Conservation (phyloP, 2,888 invertebrate genomes). For the Tipula unca region DNA sequence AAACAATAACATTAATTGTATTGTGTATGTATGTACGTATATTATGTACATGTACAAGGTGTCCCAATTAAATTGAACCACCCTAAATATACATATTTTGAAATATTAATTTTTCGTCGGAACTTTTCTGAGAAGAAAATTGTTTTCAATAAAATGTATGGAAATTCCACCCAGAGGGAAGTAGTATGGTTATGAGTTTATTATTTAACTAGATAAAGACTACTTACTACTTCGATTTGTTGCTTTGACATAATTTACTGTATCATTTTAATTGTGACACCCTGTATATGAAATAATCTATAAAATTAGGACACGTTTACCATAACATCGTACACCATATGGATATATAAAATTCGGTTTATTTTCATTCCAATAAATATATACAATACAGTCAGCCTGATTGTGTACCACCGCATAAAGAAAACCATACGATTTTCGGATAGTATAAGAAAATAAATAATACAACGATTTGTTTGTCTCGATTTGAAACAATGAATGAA, state of each 20-base stretch:
- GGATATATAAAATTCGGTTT: background rate
- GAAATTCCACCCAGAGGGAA: too few species aligned
- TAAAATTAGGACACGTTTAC: background rate
- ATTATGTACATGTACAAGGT: too few species aligned
- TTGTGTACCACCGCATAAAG: background rate
- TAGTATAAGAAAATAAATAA: background rate
- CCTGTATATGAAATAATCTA: background rate
- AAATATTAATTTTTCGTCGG: too few species aligned
- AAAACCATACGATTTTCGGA: background rate
- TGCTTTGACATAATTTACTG: too few species aligned
- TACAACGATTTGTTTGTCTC: background rate
- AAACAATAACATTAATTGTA: constrained; percentile 8
- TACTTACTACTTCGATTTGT: too few species aligned
- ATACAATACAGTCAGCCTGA: background rate
- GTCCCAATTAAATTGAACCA: too few species aligned
- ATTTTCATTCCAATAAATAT: background rate
- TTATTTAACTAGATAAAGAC: too few species aligned
- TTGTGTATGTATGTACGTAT: background rate
- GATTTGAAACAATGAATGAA: constrained; percentile 1
- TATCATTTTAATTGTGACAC: too few species aligned
- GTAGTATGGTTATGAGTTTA: too few species aligned
- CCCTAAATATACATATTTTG: too few species aligned
- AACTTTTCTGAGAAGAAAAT: too few species aligned
- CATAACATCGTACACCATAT: background rate
- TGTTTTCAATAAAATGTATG: too few species aligned